A percentile compares a stretch with the other conserved stretches of the same genome.
These are phyloP conservation scores for Exaiptasia diaphana DNA, from an alignment of 64 coral and sea anemone species.

Conservation along the genomic window DNA sequence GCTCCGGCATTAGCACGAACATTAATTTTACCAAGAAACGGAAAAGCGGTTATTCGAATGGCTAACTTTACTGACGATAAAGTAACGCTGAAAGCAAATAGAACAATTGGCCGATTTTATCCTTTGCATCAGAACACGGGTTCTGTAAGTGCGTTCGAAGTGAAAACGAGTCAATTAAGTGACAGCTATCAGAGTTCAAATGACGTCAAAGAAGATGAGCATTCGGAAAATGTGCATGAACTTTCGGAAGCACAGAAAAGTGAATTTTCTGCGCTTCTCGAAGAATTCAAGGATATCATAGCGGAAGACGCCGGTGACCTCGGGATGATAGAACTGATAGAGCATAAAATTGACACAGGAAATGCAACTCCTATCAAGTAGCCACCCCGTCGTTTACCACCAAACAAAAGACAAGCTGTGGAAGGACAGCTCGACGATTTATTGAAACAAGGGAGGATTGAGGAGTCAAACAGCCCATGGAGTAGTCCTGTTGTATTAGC, in stretches of 20 bases:
- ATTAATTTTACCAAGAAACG: slow-evolving; percentile 4
- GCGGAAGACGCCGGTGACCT: too few relatives aligned
- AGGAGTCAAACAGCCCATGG: slow-evolving; percentile 11
- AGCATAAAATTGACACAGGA: slow-evolving; percentile 29
- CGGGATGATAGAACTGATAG: neutral
- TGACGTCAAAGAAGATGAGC: too few relatives aligned
- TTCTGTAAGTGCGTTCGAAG: too few relatives aligned
- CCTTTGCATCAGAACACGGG: too few relatives aligned
- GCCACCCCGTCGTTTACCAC: neutral
- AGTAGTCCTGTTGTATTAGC: slow-evolving; percentile 6
- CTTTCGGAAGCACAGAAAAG: too few relatives aligned
- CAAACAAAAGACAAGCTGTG: neutral
- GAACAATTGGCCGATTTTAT: neutral
- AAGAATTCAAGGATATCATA: too few relatives aligned
- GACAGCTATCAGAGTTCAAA: too few relatives aligned
- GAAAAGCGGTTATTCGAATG: neutral
- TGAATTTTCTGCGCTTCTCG: too few relatives aligned
- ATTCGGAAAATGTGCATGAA: too few relatives aligned
- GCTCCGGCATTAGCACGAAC: neutral
- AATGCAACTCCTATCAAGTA: neutral
- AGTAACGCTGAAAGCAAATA: neutral
- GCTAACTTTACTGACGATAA: slow-evolving; percentile 22
- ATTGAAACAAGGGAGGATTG: slow-evolving; percentile 8
- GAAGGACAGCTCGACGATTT: neutral
- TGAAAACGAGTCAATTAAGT: too few relatives aligned